A percentile compares a stretch with the other conserved stretches of the same genome.
phyloP scores from a whole-genome alignment of 2,113 vertebrate genomes.

The Campylomormyrus numenius region DNA sequence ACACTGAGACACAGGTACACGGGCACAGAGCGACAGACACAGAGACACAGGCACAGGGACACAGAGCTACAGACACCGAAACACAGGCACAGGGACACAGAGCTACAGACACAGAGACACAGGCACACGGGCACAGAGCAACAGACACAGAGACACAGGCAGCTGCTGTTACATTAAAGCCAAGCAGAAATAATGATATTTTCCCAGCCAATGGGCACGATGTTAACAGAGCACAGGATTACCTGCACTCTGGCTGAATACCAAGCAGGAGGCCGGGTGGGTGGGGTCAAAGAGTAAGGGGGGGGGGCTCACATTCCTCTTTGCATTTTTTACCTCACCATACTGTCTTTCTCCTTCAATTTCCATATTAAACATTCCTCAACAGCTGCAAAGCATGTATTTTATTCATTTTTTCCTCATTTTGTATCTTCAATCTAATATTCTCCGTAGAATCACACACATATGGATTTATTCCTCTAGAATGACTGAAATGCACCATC shows the following conservation, averaged over 20 bases:
- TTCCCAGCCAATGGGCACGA: background rate
- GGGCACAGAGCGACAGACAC: background rate
- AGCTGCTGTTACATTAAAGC: constrained; percentile 10
- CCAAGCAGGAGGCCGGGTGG: background rate
- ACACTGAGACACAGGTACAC: background rate
- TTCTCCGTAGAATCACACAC: background rate
- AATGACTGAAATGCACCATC: background rate
- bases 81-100: no score
- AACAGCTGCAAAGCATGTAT: constrained; percentile 27
- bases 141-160: background rate
- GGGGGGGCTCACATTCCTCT: background rate
- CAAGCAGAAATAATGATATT: constrained; percentile 8
- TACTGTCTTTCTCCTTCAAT: constrained; percentile 27
- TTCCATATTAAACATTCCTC: constrained; percentile 37
- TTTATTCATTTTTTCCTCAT: background rate
- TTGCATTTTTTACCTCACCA: background rate
- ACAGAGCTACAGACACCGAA: background rate
- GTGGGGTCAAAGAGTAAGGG: background rate
- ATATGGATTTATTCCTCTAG: background rate
- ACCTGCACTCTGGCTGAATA: background rate
- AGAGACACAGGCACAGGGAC: no score
- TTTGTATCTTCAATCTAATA: background rate
- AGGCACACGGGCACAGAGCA: no score
- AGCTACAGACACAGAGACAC: no score
- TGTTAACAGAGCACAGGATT: constrained; percentile 21